Evolutionary conservation across 2,797 vertebrate genomes (phyloP).

Genomic region (Hydrocynus forskahlii): DNA sequence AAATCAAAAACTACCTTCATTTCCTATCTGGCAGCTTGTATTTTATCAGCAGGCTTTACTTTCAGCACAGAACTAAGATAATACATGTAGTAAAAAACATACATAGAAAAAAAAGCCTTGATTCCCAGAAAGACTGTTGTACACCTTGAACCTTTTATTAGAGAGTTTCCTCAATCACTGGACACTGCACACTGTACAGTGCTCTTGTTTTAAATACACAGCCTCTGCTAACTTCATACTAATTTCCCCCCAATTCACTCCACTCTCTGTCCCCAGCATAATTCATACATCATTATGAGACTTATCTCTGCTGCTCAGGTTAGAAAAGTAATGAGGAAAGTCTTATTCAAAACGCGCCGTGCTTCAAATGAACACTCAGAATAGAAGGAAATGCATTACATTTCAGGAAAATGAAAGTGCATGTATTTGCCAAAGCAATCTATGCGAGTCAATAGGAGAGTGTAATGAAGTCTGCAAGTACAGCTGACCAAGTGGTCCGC

Average conservation of each 20-base stretch:
- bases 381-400: slow-evolving; percentile 38
- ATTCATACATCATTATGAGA: slow-evolving; percentile 27
- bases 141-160: neutral
- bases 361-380: slow-evolving; percentile 29
- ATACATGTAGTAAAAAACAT: neutral
- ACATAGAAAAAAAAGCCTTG: no score
- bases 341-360: neutral
- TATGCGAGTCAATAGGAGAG: slow-evolving; percentile 30
- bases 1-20: neutral
- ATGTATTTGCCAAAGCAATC: slow-evolving; percentile 5
- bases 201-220: slow-evolving; percentile 28
- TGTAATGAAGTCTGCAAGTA: slow-evolving; percentile 47
- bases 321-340: slow-evolving; percentile 29
- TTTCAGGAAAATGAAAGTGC: slow-evolving; percentile 30
- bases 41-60: neutral
- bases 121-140: no score
- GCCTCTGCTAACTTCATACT: neutral
- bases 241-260: slow-evolving; percentile 7
- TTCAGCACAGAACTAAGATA: neutral
- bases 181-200: neutral
- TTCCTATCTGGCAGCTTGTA: no score
- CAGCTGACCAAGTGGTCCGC: slow-evolving; percentile 37
- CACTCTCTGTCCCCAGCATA: neutral
- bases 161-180: neutral
- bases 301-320: slow-evolving; percentile 31